Base-by-base conservation (phyloP, 2,113 vertebrate genomes). In the Xiphophorus maculatus region DNA sequence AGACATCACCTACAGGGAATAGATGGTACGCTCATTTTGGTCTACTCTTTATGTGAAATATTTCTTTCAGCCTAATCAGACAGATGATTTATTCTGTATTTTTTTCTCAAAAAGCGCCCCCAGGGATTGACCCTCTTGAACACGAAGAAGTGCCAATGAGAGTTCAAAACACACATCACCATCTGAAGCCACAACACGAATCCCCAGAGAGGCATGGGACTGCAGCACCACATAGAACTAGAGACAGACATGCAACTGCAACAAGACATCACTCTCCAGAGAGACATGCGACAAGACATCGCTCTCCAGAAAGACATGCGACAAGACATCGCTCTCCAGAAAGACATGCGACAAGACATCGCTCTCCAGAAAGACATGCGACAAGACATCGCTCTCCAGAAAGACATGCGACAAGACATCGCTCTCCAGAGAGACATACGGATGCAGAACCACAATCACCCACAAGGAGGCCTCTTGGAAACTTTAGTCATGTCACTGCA, bases 71-170 rank as follows among this genome's bases (percentile, higher is more conserved):
- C 19, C 2, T 1, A 19, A 4, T 66, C 30, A 37, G 3, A 29
- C 15, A 48, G n/a, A 12, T 27, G 0, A 17, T 35, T 12, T 25
- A 48, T 19, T 1, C n/a, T 60, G 5, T 5, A 19, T 25, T 25
- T 62, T 62, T 69, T 4, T 72, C 8, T 74, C 3, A 15, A 77
- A 42, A 3, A 95, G 95, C 94, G 0, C 95, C 95, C 14, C 51
- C 88, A 1, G 93, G 94, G 28, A 66, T 95, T 12, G 91, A 95
- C 84, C 88, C 92, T 2, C 74, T 95, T 61, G 95, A 94, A 65
- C 90, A 94, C 6, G 95, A 95, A 63, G 90, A 74, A 76, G 64
- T 95, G 71, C 87, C 88, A 0, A 91, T 95, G 91, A 88, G 86
- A 5, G 71, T 81, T 29, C 85, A 86, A 69, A 69, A 69, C 22